Evolutionary conservation across 2,797 vertebrate species (phyloP), one percentile per base, ranked within the genome.

Genomic region (Erethizon dorsatum): DNA sequence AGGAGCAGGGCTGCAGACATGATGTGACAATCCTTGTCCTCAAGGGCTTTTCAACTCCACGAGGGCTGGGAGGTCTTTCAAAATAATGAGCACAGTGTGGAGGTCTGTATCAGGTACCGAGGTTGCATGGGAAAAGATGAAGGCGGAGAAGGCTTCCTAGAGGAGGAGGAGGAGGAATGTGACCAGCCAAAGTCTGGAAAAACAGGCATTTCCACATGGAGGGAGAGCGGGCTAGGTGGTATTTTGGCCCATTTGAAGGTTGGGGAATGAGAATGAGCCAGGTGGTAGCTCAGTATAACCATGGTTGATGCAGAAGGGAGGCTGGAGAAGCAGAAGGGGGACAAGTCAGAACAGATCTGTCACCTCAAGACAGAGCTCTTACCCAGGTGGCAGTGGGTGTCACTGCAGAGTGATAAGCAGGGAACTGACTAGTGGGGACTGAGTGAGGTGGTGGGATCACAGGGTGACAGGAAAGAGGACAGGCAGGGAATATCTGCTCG

Each of bases 371-470:
- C 47, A 26, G 17, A 17, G 8, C 24, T 77, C 6, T 77, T 83
- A 45, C 50, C 52, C 7, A 5, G 2, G 17, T 37, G 59, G 63
- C 22, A 37, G 14, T 5, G 47, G 41, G 1, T 1, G 0, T 54
- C 56, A 31, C 33, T 77, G 31, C 5, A 24, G 52, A 73, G 65
- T 91, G 26, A 73, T 14, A 91, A 71, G 28, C 47, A 37, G 37
- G 57, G 57, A 22, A 33, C n/a, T 54, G 2, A 61, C 9, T 73
- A 37, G 20, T 77, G 47, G 54, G 41, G 65, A 61, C 28, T 45
- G n/a, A n/a, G 28, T 14, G 79, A 37, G 26, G 7, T 79, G 69
- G 41, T 52, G 18, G 28, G 41, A 73, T 37, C 3, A 17, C 37
- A n/a, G 15, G 47, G 10, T 61, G 45, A 47, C 17, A 65, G 54